A percentile compares a stretch with the other conserved stretches of the same genome.
Evolutionary conservation across 2,888 invertebrate genomes (phyloP).

Genomic region (Steinernema carpocapsae): DNA sequence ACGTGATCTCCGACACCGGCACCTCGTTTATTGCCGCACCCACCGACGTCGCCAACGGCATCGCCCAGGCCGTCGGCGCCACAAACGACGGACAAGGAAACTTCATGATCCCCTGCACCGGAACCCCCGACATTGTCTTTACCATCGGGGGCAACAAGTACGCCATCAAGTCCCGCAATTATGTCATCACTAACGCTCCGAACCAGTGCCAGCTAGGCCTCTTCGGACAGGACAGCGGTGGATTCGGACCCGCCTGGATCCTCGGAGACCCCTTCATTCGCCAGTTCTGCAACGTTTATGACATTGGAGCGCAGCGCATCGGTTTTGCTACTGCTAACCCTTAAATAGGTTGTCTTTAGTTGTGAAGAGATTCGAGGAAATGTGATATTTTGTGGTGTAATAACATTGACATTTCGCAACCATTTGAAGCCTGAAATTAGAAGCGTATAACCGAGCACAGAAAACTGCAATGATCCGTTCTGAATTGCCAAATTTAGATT

Average conservation of each 20-base stretch:
- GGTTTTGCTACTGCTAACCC: constrained; percentile 33
- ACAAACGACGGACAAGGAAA: constrained; percentile 29
- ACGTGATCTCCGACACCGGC: no score
- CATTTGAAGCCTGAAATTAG: no score
- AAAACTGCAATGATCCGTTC: no score
- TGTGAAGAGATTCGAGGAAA: no score
- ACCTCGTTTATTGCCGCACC: constrained; percentile 57
- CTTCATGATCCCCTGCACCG: constrained; percentile 48
- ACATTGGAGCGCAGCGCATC: constrained; percentile 36
- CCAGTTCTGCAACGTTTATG: constrained; percentile 48
- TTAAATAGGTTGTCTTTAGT: no score
- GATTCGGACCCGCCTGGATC: constrained; percentile 51
- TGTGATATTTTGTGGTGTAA: no score
- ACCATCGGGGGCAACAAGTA: constrained; percentile 44
- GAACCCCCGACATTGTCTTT: constrained; percentile 41
- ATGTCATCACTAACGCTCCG: constrained; percentile 33
- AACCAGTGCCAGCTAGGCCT: background rate
- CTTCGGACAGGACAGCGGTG: constrained; percentile 28
- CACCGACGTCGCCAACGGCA: constrained; percentile 41
- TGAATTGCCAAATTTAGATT: no score
- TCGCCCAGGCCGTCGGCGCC: constrained; percentile 49
- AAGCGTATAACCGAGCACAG: no score
- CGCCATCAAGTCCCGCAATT: constrained; percentile 43
- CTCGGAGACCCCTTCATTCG: constrained; percentile 56
- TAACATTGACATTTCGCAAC: no score